Conservation (phyloP, 92 coral and sea anemone species). For the Epizoanthus ramosus region DNA sequence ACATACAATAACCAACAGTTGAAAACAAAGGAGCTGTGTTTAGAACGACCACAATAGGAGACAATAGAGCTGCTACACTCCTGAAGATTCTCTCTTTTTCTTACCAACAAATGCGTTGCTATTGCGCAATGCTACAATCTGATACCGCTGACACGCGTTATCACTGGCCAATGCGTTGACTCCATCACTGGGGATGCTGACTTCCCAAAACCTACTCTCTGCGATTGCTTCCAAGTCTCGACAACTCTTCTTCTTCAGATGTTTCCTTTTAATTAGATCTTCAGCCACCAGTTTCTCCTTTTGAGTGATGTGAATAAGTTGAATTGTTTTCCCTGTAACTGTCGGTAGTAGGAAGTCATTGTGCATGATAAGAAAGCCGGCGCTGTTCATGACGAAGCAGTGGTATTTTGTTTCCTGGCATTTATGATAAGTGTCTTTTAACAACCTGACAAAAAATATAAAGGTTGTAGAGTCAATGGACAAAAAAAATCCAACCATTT, state of each 20-base stretch:
- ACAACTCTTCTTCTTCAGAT: slow-evolving; percentile 47
- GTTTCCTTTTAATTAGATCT: slow-evolving; percentile 49
- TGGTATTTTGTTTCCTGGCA: slow-evolving; percentile 32
- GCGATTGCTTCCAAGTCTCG: slow-evolving; percentile 51
- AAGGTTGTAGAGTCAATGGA: no score
- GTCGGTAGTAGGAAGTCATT: slow-evolving; percentile 55
- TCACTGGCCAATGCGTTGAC: slow-evolving; percentile 30
- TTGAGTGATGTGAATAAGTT: slow-evolving; percentile 39
- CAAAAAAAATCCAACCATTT: no score
- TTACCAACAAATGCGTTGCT: slow-evolving; percentile 59
- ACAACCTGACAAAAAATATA: slow-evolving; percentile 27
- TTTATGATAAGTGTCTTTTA: slow-evolving; percentile 52
- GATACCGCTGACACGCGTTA: slow-evolving; percentile 39
- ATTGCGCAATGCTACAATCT: slow-evolving; percentile 25
- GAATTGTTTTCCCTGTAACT: slow-evolving; percentile 12
- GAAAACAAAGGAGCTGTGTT: no score
- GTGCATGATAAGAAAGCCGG: slow-evolving; percentile 45
- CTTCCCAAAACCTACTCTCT: slow-evolving; percentile 48
- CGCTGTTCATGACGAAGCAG: slow-evolving; percentile 52
- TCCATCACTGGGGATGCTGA: slow-evolving; percentile 25
- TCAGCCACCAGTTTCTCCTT: slow-evolving; percentile 40
- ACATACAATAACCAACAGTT: no score
- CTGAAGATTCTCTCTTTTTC: no score
- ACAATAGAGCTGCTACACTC: no score
- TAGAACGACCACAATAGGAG: no score